These are phyloP conservation scores for Hoplostethus atlanticus DNA, from an alignment of 2,797 vertebrate species.

Conservation along the genomic window DNA sequence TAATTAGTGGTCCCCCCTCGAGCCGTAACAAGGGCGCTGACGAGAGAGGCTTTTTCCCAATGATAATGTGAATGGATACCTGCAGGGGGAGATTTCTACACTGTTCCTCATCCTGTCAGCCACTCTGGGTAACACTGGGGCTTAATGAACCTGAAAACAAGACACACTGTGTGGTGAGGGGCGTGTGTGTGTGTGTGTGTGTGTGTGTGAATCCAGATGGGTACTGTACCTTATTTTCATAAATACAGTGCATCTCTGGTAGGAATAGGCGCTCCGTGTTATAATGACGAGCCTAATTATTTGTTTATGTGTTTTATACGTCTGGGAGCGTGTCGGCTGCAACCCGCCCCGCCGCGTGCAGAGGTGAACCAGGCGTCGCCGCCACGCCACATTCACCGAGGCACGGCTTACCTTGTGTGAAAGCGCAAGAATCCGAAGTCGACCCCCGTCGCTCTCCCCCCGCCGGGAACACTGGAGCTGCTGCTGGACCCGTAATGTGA, in stretches of 20 bases:
- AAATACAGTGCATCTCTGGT: slow-evolving; percentile 32
- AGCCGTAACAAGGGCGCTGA: slow-evolving; percentile 91
- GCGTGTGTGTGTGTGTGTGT: slow-evolving; percentile 42
- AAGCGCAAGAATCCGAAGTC: slow-evolving; percentile 35
- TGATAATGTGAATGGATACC: slow-evolving; percentile 96
- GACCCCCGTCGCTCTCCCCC: not conserved
- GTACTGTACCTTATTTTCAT: slow-evolving; percentile 45
- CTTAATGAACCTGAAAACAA: slow-evolving; percentile 98
- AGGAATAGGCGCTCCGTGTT: slow-evolving; percentile 16
- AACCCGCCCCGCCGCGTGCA: slow-evolving; percentile 3
- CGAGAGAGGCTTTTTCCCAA: slow-evolving; percentile 94
- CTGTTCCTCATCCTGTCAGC: slow-evolving; percentile 94
- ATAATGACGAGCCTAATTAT: slow-evolving; percentile 43
- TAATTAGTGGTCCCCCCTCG: slow-evolving; percentile 96
- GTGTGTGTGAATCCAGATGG: slow-evolving; percentile 58
- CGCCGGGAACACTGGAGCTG: too few species aligned
- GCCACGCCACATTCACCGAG: slow-evolving; percentile 14
- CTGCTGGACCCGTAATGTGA: slow-evolving; percentile 57
- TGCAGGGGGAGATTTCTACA: slow-evolving; percentile 93
- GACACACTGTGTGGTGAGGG: slow-evolving; percentile 79
- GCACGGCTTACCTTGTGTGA: slow-evolving; percentile 38
- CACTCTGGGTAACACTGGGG: slow-evolving; percentile 92
- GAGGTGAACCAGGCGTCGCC: slow-evolving; percentile 20
- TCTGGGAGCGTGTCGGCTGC: not conserved
- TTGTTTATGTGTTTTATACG: slow-evolving; percentile 34